Conservation (phyloP, 2,113 vertebrate genomes). For the Cyprinodon brontotheroides region DNA sequence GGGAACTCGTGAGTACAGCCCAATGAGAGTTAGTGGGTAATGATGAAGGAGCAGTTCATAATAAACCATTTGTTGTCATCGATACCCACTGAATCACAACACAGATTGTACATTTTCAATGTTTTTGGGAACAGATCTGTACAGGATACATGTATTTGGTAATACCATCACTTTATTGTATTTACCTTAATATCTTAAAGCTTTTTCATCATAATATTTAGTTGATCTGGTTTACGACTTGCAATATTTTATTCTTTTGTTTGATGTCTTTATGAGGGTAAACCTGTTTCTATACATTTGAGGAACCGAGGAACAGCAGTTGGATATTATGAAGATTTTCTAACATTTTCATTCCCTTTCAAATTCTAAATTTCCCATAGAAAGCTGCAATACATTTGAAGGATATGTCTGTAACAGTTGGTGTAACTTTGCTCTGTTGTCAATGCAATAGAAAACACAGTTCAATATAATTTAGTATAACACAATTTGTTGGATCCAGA, state of each 20-base stretch:
- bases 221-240: not conserved
- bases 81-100: constrained; percentile 53
- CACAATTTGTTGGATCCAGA: too few relatives aligned
- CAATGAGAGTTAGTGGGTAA: constrained; percentile 35
- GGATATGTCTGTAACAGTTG: too few relatives aligned
- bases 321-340: not conserved
- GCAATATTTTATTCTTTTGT: not conserved
- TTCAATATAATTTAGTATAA: too few relatives aligned
- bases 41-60: constrained; percentile 50
- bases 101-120: constrained; percentile 34
- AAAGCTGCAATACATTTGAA: too few relatives aligned
- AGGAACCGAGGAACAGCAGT: not conserved
- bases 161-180: constrained; percentile 31
- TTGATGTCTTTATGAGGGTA: not conserved
- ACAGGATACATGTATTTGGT: constrained; percentile 23
- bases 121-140: not conserved
- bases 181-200: constrained; percentile 29
- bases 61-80: constrained; percentile 35
- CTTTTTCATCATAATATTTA: not conserved
- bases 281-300: not conserved
- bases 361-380: too few relatives aligned
- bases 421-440: too few relatives aligned
- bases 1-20: constrained; percentile 49
- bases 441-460: too few relatives aligned
- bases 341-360: not conserved